Conservation (phyloP, 2,113 vertebrate species). For the Piliocolobus tephrosceles region DNA sequence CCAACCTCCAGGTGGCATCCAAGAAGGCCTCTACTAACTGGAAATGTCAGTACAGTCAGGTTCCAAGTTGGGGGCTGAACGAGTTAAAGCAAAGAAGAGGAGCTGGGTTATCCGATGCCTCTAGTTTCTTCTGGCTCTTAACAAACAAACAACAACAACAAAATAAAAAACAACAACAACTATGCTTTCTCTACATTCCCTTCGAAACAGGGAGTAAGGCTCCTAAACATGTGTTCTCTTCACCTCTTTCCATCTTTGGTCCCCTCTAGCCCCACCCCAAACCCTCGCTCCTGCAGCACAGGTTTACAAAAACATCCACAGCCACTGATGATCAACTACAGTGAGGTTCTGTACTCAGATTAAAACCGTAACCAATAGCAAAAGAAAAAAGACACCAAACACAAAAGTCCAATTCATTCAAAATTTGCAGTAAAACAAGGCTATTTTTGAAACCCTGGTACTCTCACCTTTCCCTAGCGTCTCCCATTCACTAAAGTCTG, state of each 20-base stretch:
- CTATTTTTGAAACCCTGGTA: constrained; percentile 4
- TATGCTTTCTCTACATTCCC: not conserved
- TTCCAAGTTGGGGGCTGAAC: not conserved
- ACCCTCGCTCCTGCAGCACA: not conserved
- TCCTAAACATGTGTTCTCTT: not conserved
- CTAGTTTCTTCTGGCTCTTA: not conserved
- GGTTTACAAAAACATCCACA: not conserved
- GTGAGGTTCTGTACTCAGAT: not conserved
- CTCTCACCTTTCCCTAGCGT: not conserved
- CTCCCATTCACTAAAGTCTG: not conserved
- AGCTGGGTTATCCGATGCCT: not conserved
- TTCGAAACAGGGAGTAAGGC: not conserved
- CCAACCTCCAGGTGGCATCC: not conserved
- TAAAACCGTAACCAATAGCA: not conserved
- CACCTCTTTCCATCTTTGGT: not conserved
- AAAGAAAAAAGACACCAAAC: not conserved
- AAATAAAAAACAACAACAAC: not conserved
- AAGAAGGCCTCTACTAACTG: not conserved
- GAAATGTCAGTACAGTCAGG: not conserved
- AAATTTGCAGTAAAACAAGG: not conserved
- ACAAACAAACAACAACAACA: not conserved
- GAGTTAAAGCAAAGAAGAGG: not conserved
- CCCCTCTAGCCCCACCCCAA: not conserved
- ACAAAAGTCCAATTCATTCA: not conserved
- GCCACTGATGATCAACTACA: not conserved